Conservation (phyloP, 2,113 vertebrate species). For the Xenopus borealis region DNA sequence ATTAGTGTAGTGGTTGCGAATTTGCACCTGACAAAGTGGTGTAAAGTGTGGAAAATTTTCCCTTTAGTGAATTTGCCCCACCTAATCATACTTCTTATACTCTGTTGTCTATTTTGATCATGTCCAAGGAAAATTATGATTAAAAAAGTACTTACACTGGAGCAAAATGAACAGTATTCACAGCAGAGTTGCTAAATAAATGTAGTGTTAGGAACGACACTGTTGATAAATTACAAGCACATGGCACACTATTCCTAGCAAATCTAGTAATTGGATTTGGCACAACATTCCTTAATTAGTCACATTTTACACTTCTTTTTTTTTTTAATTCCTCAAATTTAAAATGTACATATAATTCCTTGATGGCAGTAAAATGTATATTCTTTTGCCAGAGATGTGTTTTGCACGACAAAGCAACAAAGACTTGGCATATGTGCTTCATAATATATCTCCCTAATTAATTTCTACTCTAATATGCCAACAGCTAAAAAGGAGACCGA, state of each 20-base stretch:
- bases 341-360: constrained; percentile 37
- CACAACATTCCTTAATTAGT: constrained; percentile 37
- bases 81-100: too few relatives aligned
- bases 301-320: constrained; percentile 23
- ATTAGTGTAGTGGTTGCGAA: too few relatives aligned
- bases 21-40: too few relatives aligned
- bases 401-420: constrained; percentile 29
- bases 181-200: background rate
- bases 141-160: background rate
- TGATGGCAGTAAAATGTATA: constrained; percentile 29
- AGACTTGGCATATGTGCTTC: constrained; percentile 38
- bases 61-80: too few relatives aligned
- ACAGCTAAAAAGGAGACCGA: constrained; percentile 32
- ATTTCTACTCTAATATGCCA: constrained; percentile 36
- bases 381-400: constrained; percentile 31
- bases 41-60: too few relatives aligned
- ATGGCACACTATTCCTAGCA: constrained; percentile 1
- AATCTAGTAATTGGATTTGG: constrained; percentile 22
- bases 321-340: constrained; percentile 25
- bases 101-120: too few relatives aligned
- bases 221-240: constrained; percentile 3
- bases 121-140: background rate
- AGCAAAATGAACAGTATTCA: background rate
- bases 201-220: background rate
- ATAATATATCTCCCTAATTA: constrained; percentile 42